A percentile compares a stretch with the other conserved stretches of the same genome.
phyloP scores from a whole-genome alignment of 2,113 vertebrate genomes.

The Numenius arquata region DNA sequence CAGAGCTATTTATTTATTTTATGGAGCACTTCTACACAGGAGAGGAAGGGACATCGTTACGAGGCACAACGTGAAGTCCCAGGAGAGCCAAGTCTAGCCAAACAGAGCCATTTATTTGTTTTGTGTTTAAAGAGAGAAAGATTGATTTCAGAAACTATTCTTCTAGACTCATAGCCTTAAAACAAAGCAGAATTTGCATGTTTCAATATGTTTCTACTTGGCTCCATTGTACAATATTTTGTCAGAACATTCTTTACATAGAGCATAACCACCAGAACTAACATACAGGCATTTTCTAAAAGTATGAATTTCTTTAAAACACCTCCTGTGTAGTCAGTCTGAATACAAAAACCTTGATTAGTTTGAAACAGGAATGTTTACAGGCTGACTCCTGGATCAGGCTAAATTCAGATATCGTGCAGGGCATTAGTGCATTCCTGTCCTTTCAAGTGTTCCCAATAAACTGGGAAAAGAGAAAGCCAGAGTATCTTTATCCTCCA shows the following conservation, averaged over 20 bases:
- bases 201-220: not conserved
- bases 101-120: not conserved
- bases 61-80: not conserved
- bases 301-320: not conserved
- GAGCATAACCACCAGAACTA: not conserved
- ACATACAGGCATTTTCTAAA: not conserved
- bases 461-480: not conserved
- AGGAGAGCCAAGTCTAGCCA: rapidly evolving
- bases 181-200: not conserved
- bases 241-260: not conserved
- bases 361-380: not conserved
- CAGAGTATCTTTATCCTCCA: not conserved
- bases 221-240: not conserved
- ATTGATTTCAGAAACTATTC: not conserved
- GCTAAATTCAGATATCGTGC: not conserved
- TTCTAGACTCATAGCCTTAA: not conserved
- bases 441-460: not conserved
- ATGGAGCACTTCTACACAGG: not conserved
- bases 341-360: not conserved
- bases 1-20: conserved; percentile 27
- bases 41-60: not conserved
- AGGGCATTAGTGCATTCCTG: not conserved
- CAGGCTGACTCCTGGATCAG: not conserved
- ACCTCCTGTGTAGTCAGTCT: not conserved
- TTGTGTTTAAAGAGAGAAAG: not conserved